These are phyloP conservation scores for Bacillus rossius DNA, from an alignment of 1,140 invertebrate genomes.

Conservation along the genomic window DNA sequence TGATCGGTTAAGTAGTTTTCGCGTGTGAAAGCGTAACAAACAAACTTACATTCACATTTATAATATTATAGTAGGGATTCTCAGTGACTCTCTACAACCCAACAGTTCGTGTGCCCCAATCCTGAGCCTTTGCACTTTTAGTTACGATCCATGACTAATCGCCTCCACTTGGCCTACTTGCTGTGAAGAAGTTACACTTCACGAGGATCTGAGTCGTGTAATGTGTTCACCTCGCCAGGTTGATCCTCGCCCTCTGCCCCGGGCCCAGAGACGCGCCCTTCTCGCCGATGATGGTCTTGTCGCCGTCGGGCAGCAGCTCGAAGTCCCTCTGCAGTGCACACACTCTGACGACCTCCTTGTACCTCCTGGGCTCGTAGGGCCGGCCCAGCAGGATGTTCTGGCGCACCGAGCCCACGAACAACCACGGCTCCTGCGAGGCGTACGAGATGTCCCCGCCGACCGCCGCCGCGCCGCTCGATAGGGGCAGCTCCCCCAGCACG, in stretches of 20 bases:
- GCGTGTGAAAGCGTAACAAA: no score
- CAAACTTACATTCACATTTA: no score
- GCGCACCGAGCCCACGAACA: conserved; percentile 53
- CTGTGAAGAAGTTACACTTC: no score
- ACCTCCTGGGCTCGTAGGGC: conserved; percentile 50
- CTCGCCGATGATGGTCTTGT: conserved; percentile 53
- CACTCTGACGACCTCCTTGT: conserved; percentile 58
- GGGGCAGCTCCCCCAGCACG: conserved; percentile 56
- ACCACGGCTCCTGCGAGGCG: conserved; percentile 73
- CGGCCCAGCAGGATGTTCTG: conserved; percentile 78
- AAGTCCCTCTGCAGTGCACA: conserved; percentile 57
- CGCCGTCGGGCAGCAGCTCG: conserved; percentile 50
- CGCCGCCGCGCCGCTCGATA: conserved; percentile 48
- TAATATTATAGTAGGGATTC: no score
- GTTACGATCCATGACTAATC: no score
- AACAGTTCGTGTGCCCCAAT: no score
- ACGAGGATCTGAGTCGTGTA: no score
- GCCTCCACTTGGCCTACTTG: no score
- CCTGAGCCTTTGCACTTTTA: no score
- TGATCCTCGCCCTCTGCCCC: conserved; percentile 36
- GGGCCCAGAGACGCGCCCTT: conserved; percentile 51
- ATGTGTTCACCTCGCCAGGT: conserved; percentile 37
- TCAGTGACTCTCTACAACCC: no score
- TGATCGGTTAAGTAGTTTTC: no score
- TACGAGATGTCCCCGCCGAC: conserved; percentile 59